Evolutionary conservation across 37 sponge, comb jelly and placozoan species (phyloP).

Genomic region (Beroe forskalii): DNA sequence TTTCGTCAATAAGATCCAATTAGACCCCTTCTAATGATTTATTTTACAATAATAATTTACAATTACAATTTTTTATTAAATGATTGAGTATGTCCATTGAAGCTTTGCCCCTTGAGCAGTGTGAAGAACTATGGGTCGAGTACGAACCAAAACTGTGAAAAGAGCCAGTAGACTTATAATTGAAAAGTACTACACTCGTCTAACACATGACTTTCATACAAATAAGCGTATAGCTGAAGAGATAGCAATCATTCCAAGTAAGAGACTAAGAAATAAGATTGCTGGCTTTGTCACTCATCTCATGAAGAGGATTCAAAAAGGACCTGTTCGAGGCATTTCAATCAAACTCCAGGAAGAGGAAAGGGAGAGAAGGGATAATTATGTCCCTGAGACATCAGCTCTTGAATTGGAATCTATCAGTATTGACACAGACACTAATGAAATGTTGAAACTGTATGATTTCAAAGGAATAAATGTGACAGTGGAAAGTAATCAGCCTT

Average conservation of each 20-base stretch:
- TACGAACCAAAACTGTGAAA: slow-evolving; percentile 98
- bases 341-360: slow-evolving; percentile 99
- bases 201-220: slow-evolving; percentile 93
- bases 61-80: no score
- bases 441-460: slow-evolving; percentile 79
- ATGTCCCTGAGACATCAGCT: slow-evolving; percentile 93
- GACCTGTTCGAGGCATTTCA: slow-evolving; percentile 97
- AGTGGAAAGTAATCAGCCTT: slow-evolving; percentile 14
- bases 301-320: slow-evolving; percentile 97
- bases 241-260: slow-evolving; percentile 97
- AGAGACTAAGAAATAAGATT: slow-evolving; percentile 94
- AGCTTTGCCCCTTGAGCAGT: no score
- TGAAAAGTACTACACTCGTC: slow-evolving; percentile 96
- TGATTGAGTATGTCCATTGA: no score
- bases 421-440: slow-evolving; percentile 98
- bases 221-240: slow-evolving; percentile 99
- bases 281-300: slow-evolving; percentile 98
- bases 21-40: no score
- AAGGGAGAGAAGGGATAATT: slow-evolving; percentile 97
- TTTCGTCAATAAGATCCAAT: no score
- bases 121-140: slow-evolving; percentile 78
- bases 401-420: slow-evolving; percentile 85
- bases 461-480: slow-evolving; percentile 14
- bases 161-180: slow-evolving; percentile 94
- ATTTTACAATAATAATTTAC: no score